Conservation (phyloP, 2,113 vertebrate species). For the Plectropomus leopardus region DNA sequence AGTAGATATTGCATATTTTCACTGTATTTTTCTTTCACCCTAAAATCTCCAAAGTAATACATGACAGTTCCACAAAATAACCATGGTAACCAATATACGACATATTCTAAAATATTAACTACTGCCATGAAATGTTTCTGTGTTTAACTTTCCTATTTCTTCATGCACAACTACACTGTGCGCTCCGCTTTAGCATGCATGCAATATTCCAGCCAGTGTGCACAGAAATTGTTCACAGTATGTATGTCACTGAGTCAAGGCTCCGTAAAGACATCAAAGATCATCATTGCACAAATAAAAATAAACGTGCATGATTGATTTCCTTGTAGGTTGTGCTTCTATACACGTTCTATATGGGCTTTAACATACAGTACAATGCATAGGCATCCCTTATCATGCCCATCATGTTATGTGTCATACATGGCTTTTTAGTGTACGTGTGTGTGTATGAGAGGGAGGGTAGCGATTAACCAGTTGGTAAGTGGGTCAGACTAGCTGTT, state of each 20-base stretch:
- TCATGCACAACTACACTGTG: background rate
- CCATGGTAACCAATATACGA: background rate
- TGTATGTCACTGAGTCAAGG: slow-evolving; percentile 29
- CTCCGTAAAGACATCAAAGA: slow-evolving; percentile 25
- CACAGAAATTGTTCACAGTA: background rate
- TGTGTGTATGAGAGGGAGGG: slow-evolving; percentile 20
- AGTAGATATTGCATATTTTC: background rate
- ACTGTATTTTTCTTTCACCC: background rate
- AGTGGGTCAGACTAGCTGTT: slow-evolving; percentile 76
- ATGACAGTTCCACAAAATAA: background rate
- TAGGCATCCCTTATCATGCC: slow-evolving; percentile 24
- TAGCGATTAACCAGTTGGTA: slow-evolving; percentile 68
- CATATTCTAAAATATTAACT: background rate
- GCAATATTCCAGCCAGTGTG: background rate
- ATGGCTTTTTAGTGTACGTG: slow-evolving; percentile 12
- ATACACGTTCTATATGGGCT: slow-evolving; percentile 18
- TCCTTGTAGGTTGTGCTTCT: slow-evolving; percentile 5
- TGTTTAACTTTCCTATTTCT: background rate
- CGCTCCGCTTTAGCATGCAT: background rate
- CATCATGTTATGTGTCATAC: slow-evolving; percentile 54
- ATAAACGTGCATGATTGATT: slow-evolving; percentile 40
- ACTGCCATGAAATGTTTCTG: background rate
- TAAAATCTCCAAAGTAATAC: background rate
- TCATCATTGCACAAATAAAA: slow-evolving; percentile 13
- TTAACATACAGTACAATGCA: slow-evolving; percentile 31